Evolutionary conservation across 2,113 vertebrate genomes (phyloP).

Genomic region (Apaloderma vittatum): DNA sequence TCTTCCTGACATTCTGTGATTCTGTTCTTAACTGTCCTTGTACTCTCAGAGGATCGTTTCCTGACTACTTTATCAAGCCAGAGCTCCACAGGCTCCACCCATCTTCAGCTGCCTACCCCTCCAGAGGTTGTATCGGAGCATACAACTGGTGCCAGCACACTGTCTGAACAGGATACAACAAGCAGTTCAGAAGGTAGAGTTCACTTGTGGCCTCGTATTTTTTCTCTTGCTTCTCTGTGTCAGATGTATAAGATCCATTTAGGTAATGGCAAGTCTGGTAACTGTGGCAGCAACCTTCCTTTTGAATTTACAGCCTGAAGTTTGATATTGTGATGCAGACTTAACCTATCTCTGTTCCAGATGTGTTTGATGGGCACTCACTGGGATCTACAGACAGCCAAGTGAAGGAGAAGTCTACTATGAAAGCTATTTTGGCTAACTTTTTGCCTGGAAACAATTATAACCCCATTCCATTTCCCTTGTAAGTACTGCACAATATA

Average conservation of each 20-base stretch:
- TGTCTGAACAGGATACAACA: constrained; percentile 87
- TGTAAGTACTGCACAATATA: constrained; percentile 83
- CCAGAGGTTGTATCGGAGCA: constrained; percentile 85
- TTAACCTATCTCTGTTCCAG: constrained; percentile 72
- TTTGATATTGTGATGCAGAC: not conserved
- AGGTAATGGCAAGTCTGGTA: not conserved
- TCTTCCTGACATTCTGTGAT: not conserved
- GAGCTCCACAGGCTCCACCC: constrained; percentile 80
- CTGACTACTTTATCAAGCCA: constrained; percentile 85
- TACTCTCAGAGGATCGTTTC: constrained; percentile 90
- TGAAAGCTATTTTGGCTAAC: constrained; percentile 98
- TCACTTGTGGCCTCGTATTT: not conserved
- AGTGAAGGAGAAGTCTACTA: constrained; percentile 98
- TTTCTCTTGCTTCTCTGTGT: not conserved
- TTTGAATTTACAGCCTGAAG: not conserved
- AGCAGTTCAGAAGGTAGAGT: constrained; percentile 90
- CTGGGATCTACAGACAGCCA: constrained; percentile 94
- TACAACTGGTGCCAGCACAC: constrained; percentile 21
- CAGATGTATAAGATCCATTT: not conserved
- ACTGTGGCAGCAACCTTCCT: not conserved
- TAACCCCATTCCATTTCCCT: constrained; percentile 94
- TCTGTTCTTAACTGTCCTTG: not conserved
- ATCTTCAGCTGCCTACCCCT: constrained; percentile 88
- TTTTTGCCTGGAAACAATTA: constrained; percentile 96
- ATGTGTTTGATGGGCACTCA: constrained; percentile 94